Evolutionary conservation across 2,888 invertebrate genomes (phyloP), one percentile per base, ranked within the genome.

Genomic region (Ectemnius continuus): DNA sequence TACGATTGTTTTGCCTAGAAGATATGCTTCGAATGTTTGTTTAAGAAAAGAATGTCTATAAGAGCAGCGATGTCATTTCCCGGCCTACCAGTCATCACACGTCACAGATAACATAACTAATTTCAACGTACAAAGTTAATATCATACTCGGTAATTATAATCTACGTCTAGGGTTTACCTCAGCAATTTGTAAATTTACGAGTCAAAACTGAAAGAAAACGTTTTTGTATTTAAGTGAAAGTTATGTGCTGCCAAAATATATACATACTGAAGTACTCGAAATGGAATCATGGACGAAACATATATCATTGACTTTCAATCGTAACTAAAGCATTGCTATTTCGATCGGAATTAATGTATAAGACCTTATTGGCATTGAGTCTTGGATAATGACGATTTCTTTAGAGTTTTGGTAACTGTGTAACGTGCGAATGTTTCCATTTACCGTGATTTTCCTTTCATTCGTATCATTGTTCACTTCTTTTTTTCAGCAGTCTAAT

Each of bases 401-500:
- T 36, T 36, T 8, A 36, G 36, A 36, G 36, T 11, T 36, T 11
- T 36, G 36, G 36, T 36, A 36, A 36, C 36, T 36, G 36, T 36
- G 36, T 36, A 36, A 36, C 36, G 36, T 36, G 36, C 36, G 36
- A 36, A 8, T 36, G 6, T 36, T 36, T 36, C 11, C 36, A 36
- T 36, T 36, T 36, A 36, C 36, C 36, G 11, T 36, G 2, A 36
- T 36, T 36, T 36, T 36, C 11, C 36, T 36, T 36, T 6, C 36
- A 36, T 36, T 8, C 28, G 28, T 4, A 8, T 8, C 47, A 60
- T 36, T 11, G 36, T 36, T 8, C 36, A 36, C 36, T n/a, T 28
- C 4, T 28, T 14, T 28, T 3, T 36, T 16, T 13, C 14, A 11
- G 6, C n/a, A 18, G 18, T 62, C 88, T 88, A 91, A 85, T 91